Base-by-base conservation (phyloP, 2,113 vertebrate species). In the Notothenia rossii region DNA sequence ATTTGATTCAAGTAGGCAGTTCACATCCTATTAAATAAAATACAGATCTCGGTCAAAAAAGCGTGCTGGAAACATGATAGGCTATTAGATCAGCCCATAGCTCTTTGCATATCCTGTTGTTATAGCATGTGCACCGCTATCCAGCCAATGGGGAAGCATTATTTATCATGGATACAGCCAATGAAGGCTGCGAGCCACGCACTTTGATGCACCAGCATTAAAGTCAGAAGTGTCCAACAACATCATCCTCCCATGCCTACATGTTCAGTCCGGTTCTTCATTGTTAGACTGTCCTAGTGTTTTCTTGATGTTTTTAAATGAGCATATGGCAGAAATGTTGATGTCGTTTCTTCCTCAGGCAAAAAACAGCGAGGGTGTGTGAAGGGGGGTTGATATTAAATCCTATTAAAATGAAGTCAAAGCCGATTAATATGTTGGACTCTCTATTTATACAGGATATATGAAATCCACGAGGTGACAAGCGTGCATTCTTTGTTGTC, bases 21-120 rank as follows among this genome's bases (percentile, higher is more conserved):
- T 69, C 68, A 77, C 70, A 69, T 80, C 22, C 43, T 69, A 13
- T 33, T 64, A n/a, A 81, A 45, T 56, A 63, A 75, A 77, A 72
- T 17, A 79, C 51, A 73, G 76, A 67, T 76, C 11, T 81, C 43
- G 77, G 76, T 85, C 58, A 77, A 83, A 76, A 79, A 81, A 86
- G 72, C 82, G 58, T 77, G 66, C 20, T 50, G 36, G 25, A 15
- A 66, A 78, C 67, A 85, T 84, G 88, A 89, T 88, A 85, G 88
- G 88, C 87, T 90, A 56, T 75, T 58, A 75, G 61, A 86, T 81
- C 77, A 92, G 90, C 84, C 86, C 80, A 83, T 75, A 69, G 86
- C 80, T 77, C 77, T 91, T 84, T 90, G 86, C 84, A 92, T 90
- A 89, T 91, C 90, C 86, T 92, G 89, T 91, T 90, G 90, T 93